Conservation (phyloP, 1,140 invertebrate species). For the Ganaspis sp. region DNA sequence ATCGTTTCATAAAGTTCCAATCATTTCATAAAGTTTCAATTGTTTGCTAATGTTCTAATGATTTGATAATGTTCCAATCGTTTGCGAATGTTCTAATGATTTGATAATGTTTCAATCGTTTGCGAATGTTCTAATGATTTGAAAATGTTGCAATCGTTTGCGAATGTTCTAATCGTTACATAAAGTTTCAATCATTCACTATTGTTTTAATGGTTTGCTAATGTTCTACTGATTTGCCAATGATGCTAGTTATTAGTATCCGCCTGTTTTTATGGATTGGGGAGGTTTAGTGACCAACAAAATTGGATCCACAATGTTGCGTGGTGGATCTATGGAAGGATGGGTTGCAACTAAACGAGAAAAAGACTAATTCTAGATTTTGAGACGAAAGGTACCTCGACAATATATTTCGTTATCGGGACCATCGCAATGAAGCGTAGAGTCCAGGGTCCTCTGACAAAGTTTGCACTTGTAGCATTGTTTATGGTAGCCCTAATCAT, state of each 20-base stretch:
- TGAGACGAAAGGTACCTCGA: slow-evolving; percentile 82
- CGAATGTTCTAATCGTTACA: no score
- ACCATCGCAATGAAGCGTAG: slow-evolving; percentile 93
- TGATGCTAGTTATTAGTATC: no score
- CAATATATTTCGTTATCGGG: slow-evolving; percentile 96
- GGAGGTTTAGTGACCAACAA: background rate
- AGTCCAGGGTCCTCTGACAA: slow-evolving; percentile 95
- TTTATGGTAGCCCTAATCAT: slow-evolving; percentile 90
- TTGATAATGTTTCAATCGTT: no score
- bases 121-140: no score
- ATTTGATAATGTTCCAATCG: no score
- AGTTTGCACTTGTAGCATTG: slow-evolving; percentile 92
- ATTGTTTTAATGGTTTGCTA: no score
- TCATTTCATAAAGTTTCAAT: no score
- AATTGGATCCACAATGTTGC: background rate
- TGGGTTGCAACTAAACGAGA: slow-evolving; percentile 6
- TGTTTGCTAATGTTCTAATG: no score
- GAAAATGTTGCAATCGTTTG: no score
- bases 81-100: no score
- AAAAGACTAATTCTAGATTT: slow-evolving; percentile 48
- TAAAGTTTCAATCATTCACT: no score
- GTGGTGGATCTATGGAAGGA: background rate
- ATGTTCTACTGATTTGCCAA: background rate
- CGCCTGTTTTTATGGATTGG: background rate
- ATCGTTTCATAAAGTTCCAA: no score